Conservation (phyloP, 2,888 invertebrate genomes). For the Mesochorus sp. region DNA sequence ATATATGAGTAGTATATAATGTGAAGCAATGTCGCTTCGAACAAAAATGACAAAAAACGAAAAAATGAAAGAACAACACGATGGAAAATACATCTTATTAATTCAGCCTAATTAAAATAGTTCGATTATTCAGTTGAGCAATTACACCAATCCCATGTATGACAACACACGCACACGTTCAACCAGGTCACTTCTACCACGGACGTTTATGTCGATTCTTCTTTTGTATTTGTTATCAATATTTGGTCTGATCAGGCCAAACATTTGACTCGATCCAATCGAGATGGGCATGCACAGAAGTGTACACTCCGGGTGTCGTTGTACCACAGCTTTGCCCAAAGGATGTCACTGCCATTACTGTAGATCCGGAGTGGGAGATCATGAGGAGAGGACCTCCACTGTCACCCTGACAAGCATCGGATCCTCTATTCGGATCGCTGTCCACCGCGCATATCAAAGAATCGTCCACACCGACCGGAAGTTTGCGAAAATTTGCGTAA, state of each 20-base stretch:
- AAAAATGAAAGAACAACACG: too few relatives aligned
- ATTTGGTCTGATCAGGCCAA: conserved; percentile 67
- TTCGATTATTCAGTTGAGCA: too few relatives aligned
- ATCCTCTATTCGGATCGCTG: conserved; percentile 61
- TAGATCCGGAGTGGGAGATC: conserved; percentile 59
- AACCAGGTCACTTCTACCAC: too few relatives aligned
- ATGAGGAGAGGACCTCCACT: conserved; percentile 77
- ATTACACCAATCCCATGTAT: too few relatives aligned
- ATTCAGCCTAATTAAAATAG: too few relatives aligned
- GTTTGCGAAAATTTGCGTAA: conserved; percentile 60
- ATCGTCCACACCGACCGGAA: conserved; percentile 72
- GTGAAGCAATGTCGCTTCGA: too few relatives aligned
- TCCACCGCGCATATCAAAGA: conserved; percentile 75
- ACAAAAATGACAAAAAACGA: too few relatives aligned
- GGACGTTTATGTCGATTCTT: too few relatives aligned
- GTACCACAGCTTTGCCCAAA: conserved; percentile 76
- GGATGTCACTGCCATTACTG: conserved; percentile 74
- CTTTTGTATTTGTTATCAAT: conserved; percentile 11
- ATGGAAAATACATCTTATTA: too few relatives aligned
- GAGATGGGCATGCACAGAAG: conserved; percentile 71
- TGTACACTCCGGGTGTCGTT: conserved; percentile 73
- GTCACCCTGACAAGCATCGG: conserved; percentile 76
- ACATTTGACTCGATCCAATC: conserved; percentile 78
- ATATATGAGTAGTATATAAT: too few relatives aligned
- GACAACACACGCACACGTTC: too few relatives aligned